Base-by-base conservation (phyloP, 1,140 invertebrate species). In the Aphaenogaster rudis region DNA sequence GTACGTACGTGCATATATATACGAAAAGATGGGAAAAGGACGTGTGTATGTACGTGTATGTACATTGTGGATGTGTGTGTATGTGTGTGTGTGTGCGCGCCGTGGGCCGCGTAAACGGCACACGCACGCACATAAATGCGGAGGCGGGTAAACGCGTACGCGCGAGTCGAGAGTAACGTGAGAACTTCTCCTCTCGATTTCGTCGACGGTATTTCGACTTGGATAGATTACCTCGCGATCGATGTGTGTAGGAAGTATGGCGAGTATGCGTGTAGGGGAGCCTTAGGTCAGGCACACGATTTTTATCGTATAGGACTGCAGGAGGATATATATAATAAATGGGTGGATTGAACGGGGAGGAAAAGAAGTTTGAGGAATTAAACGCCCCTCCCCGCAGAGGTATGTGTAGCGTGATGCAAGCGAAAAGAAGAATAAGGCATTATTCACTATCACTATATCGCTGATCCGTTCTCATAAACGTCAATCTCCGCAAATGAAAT, bases 181-280 rank as follows among this genome's bases (percentile, higher is more conserved):
- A 57, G 64, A 80, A 80, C 66, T n/a, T 81, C 78, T 71, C 78
- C 78, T 81, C 78, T 81, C 78, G 78, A 81, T 81, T 81, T 81
- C 78, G 64, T 80, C 78, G 78, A 81, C 78, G 78, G 48, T 81
- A 81, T 81, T 81, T 81, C 64, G 64, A 81, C 78, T 81, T 54
- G 64, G 78, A 81, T 81, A 81, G 78, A 71, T 71, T 81, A 81
- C 78, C 66, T 54, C 48, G 64, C 78, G 78, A 80, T 80, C 78
- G 64, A 80, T 42, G 78, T 69, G 63, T 80, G 78, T 71, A 71
- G 78, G 78, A 57, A 81, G 64, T 81, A 69, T 54, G 64, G 64
- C 78, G 64, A n/a, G 78, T 71, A 71, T 54, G 57, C 21, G 78
- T 71, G 64, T 71, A 57, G 64, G 36, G 66, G 45, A 71, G 78